phyloP scores from a whole-genome alignment of 2,113 vertebrate species.

The Protobothrops flavoviridis region DNA sequence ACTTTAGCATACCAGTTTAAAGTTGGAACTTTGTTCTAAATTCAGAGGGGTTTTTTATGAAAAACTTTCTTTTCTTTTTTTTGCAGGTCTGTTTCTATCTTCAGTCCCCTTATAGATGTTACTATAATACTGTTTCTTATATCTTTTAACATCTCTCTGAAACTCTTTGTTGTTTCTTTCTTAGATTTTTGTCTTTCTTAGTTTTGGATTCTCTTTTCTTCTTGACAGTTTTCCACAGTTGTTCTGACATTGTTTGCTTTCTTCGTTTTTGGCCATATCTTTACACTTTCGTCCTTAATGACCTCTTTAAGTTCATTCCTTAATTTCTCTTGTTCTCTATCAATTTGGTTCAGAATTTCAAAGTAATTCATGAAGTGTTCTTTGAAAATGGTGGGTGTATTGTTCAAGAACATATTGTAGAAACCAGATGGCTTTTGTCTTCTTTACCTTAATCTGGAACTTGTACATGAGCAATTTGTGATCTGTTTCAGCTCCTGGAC shows the following conservation, averaged over 20 bases:
- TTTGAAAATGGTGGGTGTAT: neutral
- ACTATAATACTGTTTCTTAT: neutral
- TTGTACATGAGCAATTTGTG: neutral
- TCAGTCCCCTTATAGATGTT: neutral
- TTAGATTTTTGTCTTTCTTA: neutral
- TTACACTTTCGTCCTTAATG: neutral
- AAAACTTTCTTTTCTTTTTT: neutral
- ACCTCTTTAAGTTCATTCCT: neutral
- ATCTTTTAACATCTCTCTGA: neutral
- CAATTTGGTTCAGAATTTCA: neutral
- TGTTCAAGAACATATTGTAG: neutral
- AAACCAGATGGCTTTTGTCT: neutral
- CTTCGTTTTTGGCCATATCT: neutral
- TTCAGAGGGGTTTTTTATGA: neutral
- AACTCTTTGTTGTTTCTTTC: neutral
- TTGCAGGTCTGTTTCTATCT: neutral
- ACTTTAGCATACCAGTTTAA: neutral
- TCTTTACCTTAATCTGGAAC: neutral
- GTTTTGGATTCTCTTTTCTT: neutral
- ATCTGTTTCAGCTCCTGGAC: neutral
- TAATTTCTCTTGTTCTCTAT: neutral
- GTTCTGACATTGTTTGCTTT: neutral
- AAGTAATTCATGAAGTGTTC: neutral
- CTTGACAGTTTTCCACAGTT: neutral
- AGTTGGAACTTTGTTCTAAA: neutral